Evolutionary conservation across 2,113 vertebrate species (phyloP).

Genomic region (Glareola pratincola): DNA sequence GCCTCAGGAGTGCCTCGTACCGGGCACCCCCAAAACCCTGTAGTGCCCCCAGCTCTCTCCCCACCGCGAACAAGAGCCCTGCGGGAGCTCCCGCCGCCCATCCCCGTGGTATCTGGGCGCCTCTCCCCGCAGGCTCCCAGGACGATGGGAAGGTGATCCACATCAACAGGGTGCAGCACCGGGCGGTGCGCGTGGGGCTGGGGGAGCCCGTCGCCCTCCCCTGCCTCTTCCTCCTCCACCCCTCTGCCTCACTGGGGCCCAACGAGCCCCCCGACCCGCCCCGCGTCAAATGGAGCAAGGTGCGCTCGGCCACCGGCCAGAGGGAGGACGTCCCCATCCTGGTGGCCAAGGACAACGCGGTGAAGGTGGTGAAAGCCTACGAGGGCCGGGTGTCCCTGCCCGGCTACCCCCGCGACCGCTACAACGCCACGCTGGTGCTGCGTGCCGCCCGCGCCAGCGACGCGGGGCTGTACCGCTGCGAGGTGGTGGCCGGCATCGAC

Average conservation of each 20-base stretch:
- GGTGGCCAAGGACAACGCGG: conserved; percentile 91
- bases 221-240: conserved; percentile 84
- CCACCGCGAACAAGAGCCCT: accelerated
- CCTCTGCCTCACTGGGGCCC: conserved; percentile 47
- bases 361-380: conserved; percentile 90
- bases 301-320: conserved; percentile 83
- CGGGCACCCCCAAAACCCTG: accelerated
- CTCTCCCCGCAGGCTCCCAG: conserved; percentile 67
- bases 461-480: conserved; percentile 90
- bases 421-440: conserved; percentile 86
- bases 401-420: conserved; percentile 79
- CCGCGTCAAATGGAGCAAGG: conserved; percentile 94
- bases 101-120: accelerated
- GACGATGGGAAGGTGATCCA: conserved; percentile 80
- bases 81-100: not conserved
- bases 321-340: conserved; percentile 86
- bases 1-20: accelerated
- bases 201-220: conserved; percentile 85
- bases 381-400: conserved; percentile 87
- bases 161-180: conserved; percentile 85
- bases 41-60: accelerated
- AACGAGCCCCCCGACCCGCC: conserved; percentile 73
- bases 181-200: conserved; percentile 77
- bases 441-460: conserved; percentile 85
- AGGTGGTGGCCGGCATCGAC: conserved; percentile 91